Conservation (phyloP, 2,888 invertebrate genomes). For the Mesorhabditis spiculigera region DNA sequence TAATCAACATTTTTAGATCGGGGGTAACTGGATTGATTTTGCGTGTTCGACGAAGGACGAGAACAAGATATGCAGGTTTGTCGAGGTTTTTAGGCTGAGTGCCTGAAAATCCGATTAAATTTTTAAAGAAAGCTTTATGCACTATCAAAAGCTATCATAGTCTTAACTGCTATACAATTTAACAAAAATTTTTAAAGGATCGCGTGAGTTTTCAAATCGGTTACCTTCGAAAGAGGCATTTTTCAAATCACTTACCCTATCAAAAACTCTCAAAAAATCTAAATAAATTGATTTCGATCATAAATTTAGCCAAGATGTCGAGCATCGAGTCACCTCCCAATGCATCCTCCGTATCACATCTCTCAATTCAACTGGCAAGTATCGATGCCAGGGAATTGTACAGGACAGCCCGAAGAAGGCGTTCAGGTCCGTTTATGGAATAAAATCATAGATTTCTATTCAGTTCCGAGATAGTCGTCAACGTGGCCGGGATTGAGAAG, state of each 20-base stretch:
- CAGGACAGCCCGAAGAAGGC: background rate
- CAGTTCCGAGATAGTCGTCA: slow-evolving; percentile 4
- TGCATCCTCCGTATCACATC: background rate
- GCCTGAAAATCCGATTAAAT: background rate
- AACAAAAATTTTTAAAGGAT: too few species aligned
- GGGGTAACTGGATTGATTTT: background rate
- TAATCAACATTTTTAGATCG: background rate
- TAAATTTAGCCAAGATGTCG: slow-evolving; percentile 2
- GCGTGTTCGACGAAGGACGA: background rate
- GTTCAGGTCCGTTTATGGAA: background rate
- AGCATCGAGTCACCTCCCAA: background rate
- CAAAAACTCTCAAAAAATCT: too few species aligned
- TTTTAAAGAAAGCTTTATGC: too few species aligned
- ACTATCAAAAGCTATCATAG: too few species aligned
- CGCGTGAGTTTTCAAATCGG: too few species aligned
- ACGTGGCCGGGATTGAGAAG: background rate
- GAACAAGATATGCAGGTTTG: background rate
- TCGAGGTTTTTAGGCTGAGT: too few species aligned
- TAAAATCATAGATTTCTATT: background rate
- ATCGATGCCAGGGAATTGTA: background rate
- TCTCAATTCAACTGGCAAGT: background rate
- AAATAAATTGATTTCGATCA: background rate
- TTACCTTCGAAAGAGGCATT: too few species aligned
- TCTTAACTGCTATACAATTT: too few species aligned
- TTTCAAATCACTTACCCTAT: too few species aligned